Evolutionary conservation across 2,888 invertebrate genomes (phyloP), one percentile per base, ranked within the genome.

Genomic region (Herminia tarsipennalis): DNA sequence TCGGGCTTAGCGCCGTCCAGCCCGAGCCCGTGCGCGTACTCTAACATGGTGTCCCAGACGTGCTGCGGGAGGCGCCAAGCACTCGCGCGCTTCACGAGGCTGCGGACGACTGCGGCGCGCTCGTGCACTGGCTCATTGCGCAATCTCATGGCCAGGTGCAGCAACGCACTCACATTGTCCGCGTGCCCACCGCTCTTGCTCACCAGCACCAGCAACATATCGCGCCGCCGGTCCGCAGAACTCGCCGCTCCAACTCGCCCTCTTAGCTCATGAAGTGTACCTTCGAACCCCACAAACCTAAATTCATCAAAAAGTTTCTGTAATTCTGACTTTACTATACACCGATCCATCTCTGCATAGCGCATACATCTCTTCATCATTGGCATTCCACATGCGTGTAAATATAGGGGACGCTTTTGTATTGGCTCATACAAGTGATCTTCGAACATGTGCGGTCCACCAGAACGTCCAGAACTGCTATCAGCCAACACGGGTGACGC

Each of bases 171-270:
- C 1, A 86, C 56, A 25, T 72, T 65, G 1, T 75, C 75, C 3
- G 51, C 53, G 14, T 73, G 66, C 0, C 82, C 80, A 2, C 84
- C 86, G 14, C 69, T 82, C 47, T 88, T 88, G 49, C 86, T 88
- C 0, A 88, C 76, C 16, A 88, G 66, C 2, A 88, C 86, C 1
- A 86, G 59, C 42, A 88, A 67, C 56, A 88, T 86, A 37, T 73
- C 79, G 22, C 83, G 73, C 6, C 88, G 66, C 12, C 76, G 78
- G 25, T 85, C 72, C 0, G 70, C 47, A 1, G 74, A 69, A 32
- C 73, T 76, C 32, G 78, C 76, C 1, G 71, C 65, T 10, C 51
- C 39, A 24, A 88, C 52, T n/a, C 72, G 71, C 25, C 70, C 77
- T 1, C 56, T 60, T 0, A 88, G 59, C 9, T 86, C 84, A 2